These are phyloP conservation scores for Rhyacophila brunnea DNA, from an alignment of 1,140 invertebrate genomes.

Conservation along the genomic window DNA sequence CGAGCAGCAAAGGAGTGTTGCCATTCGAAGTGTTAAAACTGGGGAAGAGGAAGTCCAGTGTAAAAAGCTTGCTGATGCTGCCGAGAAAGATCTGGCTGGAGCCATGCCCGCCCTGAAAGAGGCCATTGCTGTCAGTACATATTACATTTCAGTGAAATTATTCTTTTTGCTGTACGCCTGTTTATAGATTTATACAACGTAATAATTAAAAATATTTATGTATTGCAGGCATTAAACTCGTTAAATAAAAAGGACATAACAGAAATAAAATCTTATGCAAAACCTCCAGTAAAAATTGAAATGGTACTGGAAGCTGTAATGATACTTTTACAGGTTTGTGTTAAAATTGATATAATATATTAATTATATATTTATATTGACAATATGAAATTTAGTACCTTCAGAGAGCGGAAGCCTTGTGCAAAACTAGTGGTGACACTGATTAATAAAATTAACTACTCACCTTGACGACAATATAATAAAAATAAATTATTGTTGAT, in stretches of 20 bases:
- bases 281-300: slow-evolving; percentile 80
- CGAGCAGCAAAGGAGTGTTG: slow-evolving; percentile 70
- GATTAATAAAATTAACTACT: too few relatives aligned
- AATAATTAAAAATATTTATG: too few relatives aligned
- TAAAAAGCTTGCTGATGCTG: slow-evolving; percentile 74
- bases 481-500: too few relatives aligned
- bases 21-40: slow-evolving; percentile 67
- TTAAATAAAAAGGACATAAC: slow-evolving; percentile 86
- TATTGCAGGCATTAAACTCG: slow-evolving; percentile 68
- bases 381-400: too few relatives aligned
- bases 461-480: too few relatives aligned
- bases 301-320: slow-evolving; percentile 89
- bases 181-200: too few relatives aligned
- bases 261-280: slow-evolving; percentile 84
- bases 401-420: too few relatives aligned
- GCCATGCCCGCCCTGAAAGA: slow-evolving; percentile 84
- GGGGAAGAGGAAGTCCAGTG: slow-evolving; percentile 77
- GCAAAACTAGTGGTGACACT: too few relatives aligned
- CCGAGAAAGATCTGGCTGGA: slow-evolving; percentile 74
- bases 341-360: too few relatives aligned
- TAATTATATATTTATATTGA: too few relatives aligned
- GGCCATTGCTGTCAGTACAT: slow-evolving; percentile 63
- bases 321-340: slow-evolving; percentile 65
- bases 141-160: too few relatives aligned
- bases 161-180: too few relatives aligned